phyloP scores from a whole-genome alignment of 2,888 invertebrate species.

The Leucozona laternaria region DNA sequence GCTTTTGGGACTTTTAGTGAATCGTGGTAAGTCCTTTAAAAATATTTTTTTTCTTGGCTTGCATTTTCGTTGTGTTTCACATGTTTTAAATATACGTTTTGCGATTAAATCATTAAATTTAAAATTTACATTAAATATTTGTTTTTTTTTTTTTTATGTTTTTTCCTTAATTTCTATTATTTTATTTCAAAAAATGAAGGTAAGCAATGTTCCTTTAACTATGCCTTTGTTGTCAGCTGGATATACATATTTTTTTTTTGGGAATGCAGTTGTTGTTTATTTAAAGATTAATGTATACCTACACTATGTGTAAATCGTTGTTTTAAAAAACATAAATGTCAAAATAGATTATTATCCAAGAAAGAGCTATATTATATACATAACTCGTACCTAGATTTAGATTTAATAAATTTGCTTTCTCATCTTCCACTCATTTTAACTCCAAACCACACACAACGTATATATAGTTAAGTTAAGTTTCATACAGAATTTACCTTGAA shows the following conservation, averaged over 20 bases:
- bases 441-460: conserved; percentile 25
- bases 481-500: conserved; percentile 23
- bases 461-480: conserved; percentile 39
- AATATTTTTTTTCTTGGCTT: conserved; percentile 23
- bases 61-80: conserved; percentile 35
- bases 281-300: conserved; percentile 19
- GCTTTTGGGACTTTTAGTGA: conserved; percentile 83
- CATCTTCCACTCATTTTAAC: conserved; percentile 35
- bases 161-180: neutral
- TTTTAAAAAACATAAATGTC: conserved; percentile 19
- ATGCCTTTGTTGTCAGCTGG: conserved; percentile 33
- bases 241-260: conserved; percentile 34
- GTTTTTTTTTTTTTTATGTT: no score
- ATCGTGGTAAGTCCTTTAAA: conserved; percentile 80
- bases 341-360: conserved; percentile 18
- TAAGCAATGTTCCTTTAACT: conserved; percentile 50
- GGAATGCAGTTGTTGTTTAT: conserved; percentile 29
- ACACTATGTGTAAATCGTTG: conserved; percentile 35
- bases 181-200: conserved; percentile 18
- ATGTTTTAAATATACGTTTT: conserved; percentile 9
- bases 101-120: conserved; percentile 12
- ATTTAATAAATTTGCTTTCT: conserved; percentile 46
- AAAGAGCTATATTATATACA: neutral
- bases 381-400: conserved; percentile 16
- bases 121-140: neutral